A percentile compares a stretch with the other conserved stretches of the same genome.
Evolutionary conservation across 2,888 invertebrate genomes (phyloP).

Genomic region (Archips crataeganus): DNA sequence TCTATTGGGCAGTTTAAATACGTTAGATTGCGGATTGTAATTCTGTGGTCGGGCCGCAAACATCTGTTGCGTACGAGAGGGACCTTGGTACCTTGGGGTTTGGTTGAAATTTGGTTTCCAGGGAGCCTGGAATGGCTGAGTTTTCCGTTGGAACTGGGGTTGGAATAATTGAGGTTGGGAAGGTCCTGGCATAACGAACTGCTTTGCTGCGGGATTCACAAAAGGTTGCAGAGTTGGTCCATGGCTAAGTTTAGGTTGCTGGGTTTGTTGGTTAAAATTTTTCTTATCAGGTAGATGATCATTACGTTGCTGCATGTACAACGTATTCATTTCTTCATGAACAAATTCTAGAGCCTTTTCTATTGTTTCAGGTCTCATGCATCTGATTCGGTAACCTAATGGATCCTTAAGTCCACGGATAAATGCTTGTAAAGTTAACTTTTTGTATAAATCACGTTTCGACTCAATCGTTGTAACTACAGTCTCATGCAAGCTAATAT

Average conservation of each 20-base stretch:
- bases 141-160: not conserved
- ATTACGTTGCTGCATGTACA: not conserved
- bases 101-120: too few relatives aligned
- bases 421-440: conserved; percentile 44
- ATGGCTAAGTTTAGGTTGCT: not conserved
- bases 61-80: conserved; percentile 25
- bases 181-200: not conserved
- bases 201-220: not conserved
- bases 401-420: conserved; percentile 44
- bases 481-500: conserved; percentile 42
- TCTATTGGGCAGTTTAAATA: not conserved
- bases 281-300: not conserved
- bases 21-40: not conserved
- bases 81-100: too few relatives aligned
- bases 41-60: conserved; percentile 6
- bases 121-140: conserved; percentile 46
- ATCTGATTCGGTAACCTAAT: conserved; percentile 42
- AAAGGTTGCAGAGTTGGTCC: not conserved
- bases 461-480: conserved; percentile 38
- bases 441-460: conserved; percentile 42
- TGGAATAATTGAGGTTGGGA: not conserved
- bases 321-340: not conserved
- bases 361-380: conserved; percentile 44
- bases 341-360: not conserved
- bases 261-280: not conserved